Evolutionary conservation across 2,888 invertebrate species (phyloP), one percentile per base, ranked within the genome.

Genomic region (Hydrotaea diabolus): DNA sequence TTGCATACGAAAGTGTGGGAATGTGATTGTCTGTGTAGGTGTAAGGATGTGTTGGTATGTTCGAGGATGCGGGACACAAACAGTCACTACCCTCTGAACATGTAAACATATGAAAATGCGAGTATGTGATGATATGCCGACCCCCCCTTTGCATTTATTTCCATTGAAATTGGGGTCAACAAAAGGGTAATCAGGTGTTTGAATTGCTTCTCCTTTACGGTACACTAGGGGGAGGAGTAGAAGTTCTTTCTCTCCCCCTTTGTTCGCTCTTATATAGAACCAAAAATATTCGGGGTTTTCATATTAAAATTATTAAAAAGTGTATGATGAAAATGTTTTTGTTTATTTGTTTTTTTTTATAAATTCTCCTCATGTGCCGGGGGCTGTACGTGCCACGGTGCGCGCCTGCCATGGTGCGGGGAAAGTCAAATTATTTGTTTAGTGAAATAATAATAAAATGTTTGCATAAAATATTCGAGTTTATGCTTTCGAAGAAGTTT

Each of bases 221-320:
- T 36, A 36, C 8, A 39, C 55, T 21, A 55, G 2, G 43, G 15
- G 9, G 43, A 43, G 43, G 7, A 43, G 43, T 2, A 49, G 49
- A 2, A 49, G 49, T 2, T 49, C 49, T 49, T 49, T 7, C n/a
- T 49, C n/a, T n/a, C 5, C 49, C 49, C n/a, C 9, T 11, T 43
- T 43, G 11, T 2, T 15, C 49, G 13, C n/a, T 49, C 49, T 13
- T n/a, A 49, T n/a, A 1, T 49, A 43, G 3, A 49, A n/a, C 2
- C 49, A 15, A 49, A 7, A 1, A 49, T 49, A 49, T n/a, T 69
- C 11, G 69, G 8, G 69, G 46, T 46, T 46, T 11, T 59, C 26
- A 26, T 23, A 23, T 43, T 62, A 46, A 46, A 69, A 69, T 69
- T 69, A 69, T 46, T 69, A 26, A 59, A 15, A 59, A 59, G 0